Evolutionary conservation across 2,113 vertebrate genomes (phyloP), one percentile per base, ranked within the genome.

Genomic region (Tursiops truncatus): DNA sequence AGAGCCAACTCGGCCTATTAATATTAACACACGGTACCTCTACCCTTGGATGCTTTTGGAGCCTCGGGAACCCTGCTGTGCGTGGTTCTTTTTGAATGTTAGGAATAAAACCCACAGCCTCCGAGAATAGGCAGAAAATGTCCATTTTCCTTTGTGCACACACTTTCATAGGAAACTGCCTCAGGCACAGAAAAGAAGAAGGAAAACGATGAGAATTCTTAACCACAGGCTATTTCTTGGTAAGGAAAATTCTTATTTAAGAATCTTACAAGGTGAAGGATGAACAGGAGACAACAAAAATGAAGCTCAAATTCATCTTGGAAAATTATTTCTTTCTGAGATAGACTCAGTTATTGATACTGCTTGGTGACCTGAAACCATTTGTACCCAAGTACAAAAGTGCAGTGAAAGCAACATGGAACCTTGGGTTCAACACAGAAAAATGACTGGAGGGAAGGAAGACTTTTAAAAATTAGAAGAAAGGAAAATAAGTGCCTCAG

Each of bases 241-340:
- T 83, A 96, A 97, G 95, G 94, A 96, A 90, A 93, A 62, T 80
- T 77, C 83, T 93, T 81, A 73, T 89, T 94, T 96, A 89, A 98
- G 94, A 97, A 85, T 65, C 91, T 96, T 94, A 44, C 88, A 47
- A 89, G 91, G 70, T 97, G 90, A 96, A 91, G 58, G 63, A 87
- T 96, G 91, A 96, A 68, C 60, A 63, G 70, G 53, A 80, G 56
- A 65, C 56, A 68, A 67, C 63, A 63, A 88, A 88, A 84, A 90
- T 50, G 53, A 97, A 96, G 71, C 56, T 96, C 38, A 87, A 60
- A 95, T 94, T 96, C 89, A 76, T 97, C 70, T 95, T 81, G 15
- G 53, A 91, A 95, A 94, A 90, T 47, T 13, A 85, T 97, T 96
- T 97, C 41, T 76, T 90, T 95, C 86, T 53, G 73, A 79, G 25